Base-by-base conservation (phyloP, 2,888 invertebrate species). In the Drosophila mercatorum region DNA sequence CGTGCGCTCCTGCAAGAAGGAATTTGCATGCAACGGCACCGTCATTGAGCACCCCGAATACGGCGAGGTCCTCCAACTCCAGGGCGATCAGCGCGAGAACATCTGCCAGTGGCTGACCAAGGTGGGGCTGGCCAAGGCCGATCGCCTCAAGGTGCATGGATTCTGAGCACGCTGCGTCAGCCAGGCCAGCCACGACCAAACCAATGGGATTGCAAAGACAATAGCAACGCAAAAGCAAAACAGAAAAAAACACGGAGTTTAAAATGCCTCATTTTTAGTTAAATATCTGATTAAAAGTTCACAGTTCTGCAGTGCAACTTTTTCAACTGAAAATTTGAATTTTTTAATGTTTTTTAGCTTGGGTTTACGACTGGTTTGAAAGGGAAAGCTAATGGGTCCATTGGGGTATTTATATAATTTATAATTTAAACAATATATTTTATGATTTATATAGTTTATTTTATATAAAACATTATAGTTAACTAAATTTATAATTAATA, bases 21-120 rank as follows among this genome's bases (percentile, higher is more conserved):
- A 99, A 95, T 99, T 99, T 94, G 99, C 99, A 93, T 99, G 99
- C 95, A 99, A 99, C 96, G 99, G 99, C 93, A 99, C 99, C 92
- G 99, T 99, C 93, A 99, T 99, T 92, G 99, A 99, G 94, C 99
- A 99, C 94, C 98, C 99, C 83, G 99, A 99, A 94, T 99, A 99
- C 96, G 99, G 99, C 92, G 99, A 99, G 95, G 99, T 99, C 92
- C 95, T 99, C 91, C 99, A 99, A 94, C 95, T 99, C 91, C 99
- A 99, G 94, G 99, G 99, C 91, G 99, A 99, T 94, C 99, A 99
- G 94, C 96, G 99, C 92, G 98, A 99, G 94, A 98, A 98, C 94
- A 99, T 99, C 94, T 98, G 98, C 94, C 98, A 98, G 95, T 99
- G 99, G 96, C 95, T 99, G 91, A 98, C 98, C 85, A 98, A 98